phyloP scores from a whole-genome alignment of 2,797 vertebrate genomes.

The Chelon auratus region DNA sequence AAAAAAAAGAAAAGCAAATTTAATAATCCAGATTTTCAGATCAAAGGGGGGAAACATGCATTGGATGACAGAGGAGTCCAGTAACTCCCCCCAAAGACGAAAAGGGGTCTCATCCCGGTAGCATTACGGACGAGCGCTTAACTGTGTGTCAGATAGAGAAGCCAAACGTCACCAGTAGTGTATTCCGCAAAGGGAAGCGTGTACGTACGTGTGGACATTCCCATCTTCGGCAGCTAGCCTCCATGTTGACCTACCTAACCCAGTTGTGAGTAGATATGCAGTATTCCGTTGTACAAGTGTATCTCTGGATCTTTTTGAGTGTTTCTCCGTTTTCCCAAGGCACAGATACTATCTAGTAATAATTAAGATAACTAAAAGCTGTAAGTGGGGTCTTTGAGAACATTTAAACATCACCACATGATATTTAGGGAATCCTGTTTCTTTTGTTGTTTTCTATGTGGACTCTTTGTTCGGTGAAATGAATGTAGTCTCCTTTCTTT shows the following conservation, averaged over 20 bases:
- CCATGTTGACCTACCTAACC: slow-evolving; percentile 85
- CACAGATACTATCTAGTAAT: slow-evolving; percentile 83
- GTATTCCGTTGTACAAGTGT: slow-evolving; percentile 94
- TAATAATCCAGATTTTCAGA: slow-evolving; percentile 30
- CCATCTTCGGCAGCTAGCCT: slow-evolving; percentile 93
- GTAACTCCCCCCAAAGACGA: slow-evolving; percentile 28
- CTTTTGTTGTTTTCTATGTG: slow-evolving; percentile 82
- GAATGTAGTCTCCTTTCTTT: slow-evolving; percentile 87
- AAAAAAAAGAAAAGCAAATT: slow-evolving; percentile 38
- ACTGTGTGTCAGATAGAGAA: slow-evolving; percentile 61
- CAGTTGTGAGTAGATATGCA: slow-evolving; percentile 91
- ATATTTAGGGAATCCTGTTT: slow-evolving; percentile 82
- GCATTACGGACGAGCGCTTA: slow-evolving; percentile 80
- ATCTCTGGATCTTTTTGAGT: slow-evolving; percentile 88
- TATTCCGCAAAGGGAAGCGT: slow-evolving; percentile 85
- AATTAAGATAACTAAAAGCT: slow-evolving; percentile 73
- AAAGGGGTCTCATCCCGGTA: slow-evolving; percentile 55
- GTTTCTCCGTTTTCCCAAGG: slow-evolving; percentile 87
- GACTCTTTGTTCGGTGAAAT: slow-evolving; percentile 89
- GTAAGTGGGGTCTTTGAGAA: slow-evolving; percentile 86
- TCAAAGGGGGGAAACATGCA: slow-evolving; percentile 28
- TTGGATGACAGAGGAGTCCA: slow-evolving; percentile 14
- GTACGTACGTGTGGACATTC: slow-evolving; percentile 84
- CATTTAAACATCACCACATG: slow-evolving; percentile 87
- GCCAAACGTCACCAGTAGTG: slow-evolving; percentile 70